Base-by-base conservation (phyloP, 2,888 invertebrate species). In the Nipponacmea schrenckii region DNA sequence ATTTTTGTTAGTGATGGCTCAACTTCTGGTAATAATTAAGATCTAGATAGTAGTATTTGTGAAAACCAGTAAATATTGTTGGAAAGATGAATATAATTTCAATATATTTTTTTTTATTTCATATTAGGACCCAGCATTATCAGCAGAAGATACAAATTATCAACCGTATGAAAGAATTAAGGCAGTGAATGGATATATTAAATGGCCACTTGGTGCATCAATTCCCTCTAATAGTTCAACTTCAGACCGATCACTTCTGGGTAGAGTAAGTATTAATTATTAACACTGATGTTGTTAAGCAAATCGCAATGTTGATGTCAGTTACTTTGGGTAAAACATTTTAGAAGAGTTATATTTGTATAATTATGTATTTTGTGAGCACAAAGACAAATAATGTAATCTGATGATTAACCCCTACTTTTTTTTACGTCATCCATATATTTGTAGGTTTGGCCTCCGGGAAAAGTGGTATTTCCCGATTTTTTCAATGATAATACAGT, bases 401-500 rank as follows among this genome's bases (percentile, higher is more conserved):
- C n/a, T n/a, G n/a, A n/a, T n/a, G n/a, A n/a, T n/a, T n/a, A n/a
- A n/a, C n/a, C n/a, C n/a, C n/a, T 31, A 3, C 31, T 31, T 31
- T 3, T 31, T 3, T 31, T 31, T 31, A 31, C 31, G 2, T 31
- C 31, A 31, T 31, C 3, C 8, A 17, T 50, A n/a, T 50, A n/a
- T 14, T 56, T 56, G 7, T 69, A 84, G 84, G 84, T 84, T 14
- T 87, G 87, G 87, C 86, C 86, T 7, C 77, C 77, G 39, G 86
- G 85, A 12, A 84, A 84, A 66, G 79, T 77, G 2, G 83, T 83
- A 2, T 86, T 86, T 69, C 86, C 86, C 24, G 87, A 87, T 72
- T 87, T 84, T 76, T 84, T 87, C 78, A 81, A 82, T 68, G 76
- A 77, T 64, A 76, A 74, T 7, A 81, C 86, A 4, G 62, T 71